phyloP scores from a whole-genome alignment of 2,888 invertebrate genomes.

The Coenonympha glycerion region DNA sequence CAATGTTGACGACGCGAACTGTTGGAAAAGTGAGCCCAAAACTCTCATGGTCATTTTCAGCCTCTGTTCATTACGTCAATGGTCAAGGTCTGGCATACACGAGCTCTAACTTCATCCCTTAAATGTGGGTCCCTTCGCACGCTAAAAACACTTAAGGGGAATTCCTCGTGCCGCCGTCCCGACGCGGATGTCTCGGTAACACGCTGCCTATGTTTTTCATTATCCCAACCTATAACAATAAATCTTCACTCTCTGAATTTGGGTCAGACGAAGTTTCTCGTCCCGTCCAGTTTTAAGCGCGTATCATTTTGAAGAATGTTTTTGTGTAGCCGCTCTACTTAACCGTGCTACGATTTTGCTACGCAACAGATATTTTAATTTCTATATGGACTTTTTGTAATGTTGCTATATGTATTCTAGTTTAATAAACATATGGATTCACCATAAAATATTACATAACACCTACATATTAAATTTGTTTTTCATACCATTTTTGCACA shows the following conservation, averaged over 20 bases:
- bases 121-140: constrained; percentile 22
- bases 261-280: constrained; percentile 7
- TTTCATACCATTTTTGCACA: too few relatives aligned
- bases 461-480: too few relatives aligned
- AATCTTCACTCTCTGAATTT: constrained; percentile 21
- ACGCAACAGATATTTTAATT: background rate
- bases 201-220: constrained; percentile 22
- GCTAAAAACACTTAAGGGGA: constrained; percentile 22
- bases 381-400: background rate
- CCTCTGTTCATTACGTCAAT: too few relatives aligned
- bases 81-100: too few relatives aligned
- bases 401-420: too few relatives aligned
- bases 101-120: too few relatives aligned
- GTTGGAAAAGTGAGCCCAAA: too few relatives aligned
- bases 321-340: background rate
- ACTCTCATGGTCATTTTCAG: too few relatives aligned
- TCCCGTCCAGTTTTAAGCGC: background rate
- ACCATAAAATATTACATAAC: too few relatives aligned
- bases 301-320: background rate
- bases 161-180: constrained; percentile 19
- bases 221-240: constrained; percentile 22
- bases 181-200: constrained; percentile 21
- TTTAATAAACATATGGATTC: too few relatives aligned
- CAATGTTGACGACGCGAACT: too few relatives aligned
- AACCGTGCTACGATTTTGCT: background rate